Conservation (phyloP, 2,113 vertebrate genomes). For the Anthoscopus minutus region DNA sequence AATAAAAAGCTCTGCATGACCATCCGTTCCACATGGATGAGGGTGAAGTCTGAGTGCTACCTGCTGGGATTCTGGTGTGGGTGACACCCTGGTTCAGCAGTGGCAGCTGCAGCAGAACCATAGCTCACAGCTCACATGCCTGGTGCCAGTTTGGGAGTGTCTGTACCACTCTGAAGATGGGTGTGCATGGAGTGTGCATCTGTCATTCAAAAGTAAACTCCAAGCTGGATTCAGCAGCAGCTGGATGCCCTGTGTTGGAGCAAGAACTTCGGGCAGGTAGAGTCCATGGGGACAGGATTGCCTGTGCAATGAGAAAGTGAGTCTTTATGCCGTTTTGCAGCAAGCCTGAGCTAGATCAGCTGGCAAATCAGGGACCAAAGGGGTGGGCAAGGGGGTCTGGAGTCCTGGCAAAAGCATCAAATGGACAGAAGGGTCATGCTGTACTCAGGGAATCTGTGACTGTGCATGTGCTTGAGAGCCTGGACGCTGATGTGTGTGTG, state of each 20-base stretch:
- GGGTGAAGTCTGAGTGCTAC: neutral
- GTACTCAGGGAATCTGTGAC: fast-evolving
- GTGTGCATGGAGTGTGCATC: too few relatives aligned
- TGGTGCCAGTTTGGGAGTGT: neutral
- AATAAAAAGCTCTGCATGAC: neutral
- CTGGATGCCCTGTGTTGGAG: fast-evolving
- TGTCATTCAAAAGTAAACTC: neutral
- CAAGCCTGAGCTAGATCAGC: neutral
- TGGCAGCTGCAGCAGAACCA: neutral
- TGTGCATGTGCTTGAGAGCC: neutral
- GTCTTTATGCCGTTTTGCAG: neutral
- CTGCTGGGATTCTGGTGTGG: neutral
- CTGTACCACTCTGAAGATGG: neutral
- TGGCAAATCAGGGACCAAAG: fast-evolving
- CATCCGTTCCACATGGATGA: neutral
- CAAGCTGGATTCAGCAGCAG: neutral
- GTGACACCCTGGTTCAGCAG: neutral
- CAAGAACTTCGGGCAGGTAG: neutral
- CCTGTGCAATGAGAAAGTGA: neutral
- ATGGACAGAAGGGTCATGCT: neutral
- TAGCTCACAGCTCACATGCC: neutral
- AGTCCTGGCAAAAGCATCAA: neutral
- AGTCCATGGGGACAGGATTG: fast-evolving
- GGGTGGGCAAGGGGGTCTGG: neutral
- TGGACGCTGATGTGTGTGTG: neutral